Base-by-base conservation (phyloP, 2,888 invertebrate species). In the Corbicula japonica region DNA sequence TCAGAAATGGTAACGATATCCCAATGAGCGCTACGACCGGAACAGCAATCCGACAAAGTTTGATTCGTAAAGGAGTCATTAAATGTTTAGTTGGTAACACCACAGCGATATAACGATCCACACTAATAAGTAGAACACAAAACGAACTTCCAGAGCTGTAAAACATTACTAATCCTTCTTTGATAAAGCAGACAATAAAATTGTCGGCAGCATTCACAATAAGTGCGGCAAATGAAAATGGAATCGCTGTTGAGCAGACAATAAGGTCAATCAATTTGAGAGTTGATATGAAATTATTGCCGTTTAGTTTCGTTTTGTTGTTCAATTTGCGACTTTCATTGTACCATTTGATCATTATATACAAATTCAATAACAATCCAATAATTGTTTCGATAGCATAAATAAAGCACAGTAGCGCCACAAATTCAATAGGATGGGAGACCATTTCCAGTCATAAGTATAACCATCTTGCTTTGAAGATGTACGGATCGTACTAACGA, bases 251-350 rank as follows among this genome's bases (percentile, higher is more conserved):
- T 3, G 46, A 6, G 30, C 74, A 69, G 21, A 79, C 70, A 3
- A 74, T 26, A 21, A 74, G 50, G 32, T 79, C 79, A 18, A 79
- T 72, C 15, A 44, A 35, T 48, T 79, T 74, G 21, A 79, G 26
- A 26, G 61, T 46, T 8, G 79, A 63, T 2, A 70, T 61, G 52
- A 79, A 79, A 32, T 79, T 62, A 23, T 54, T 60, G 1, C 77
- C 77, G 34, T 56, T 62, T 10, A 35, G 48, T 5, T 32, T 46
- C 0, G 18, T 21, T 44, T 52, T 38, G 12, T 28, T 52, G 5
- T 18, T n/a, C 15, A 30, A 41, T 35, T 30, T 41, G 50, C 66
- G 70, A 46, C 54, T 61, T 3, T 65, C 66, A 12, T 38, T 34
- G 8, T 68, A 50, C 65, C 79, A 68, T 23, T 58, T 54, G 32